Conservation (phyloP, 2,113 vertebrate species). For the Galeopterus variegatus region DNA sequence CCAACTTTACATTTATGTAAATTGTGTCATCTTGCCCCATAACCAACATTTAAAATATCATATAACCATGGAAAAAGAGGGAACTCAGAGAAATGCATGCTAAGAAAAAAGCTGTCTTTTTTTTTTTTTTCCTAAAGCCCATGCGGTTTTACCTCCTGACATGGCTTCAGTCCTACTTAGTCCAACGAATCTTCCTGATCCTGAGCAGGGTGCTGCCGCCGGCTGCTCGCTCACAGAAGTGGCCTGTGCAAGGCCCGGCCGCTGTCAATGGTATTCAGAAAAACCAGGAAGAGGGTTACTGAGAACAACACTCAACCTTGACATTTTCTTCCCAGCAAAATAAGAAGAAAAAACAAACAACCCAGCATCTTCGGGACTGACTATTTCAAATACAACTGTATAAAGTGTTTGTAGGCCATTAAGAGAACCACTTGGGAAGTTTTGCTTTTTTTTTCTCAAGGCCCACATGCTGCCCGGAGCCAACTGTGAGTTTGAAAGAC, state of each 20-base stretch:
- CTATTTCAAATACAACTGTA: background rate
- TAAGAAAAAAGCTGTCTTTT: too few species aligned
- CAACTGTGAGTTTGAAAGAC: slow-evolving; percentile 65
- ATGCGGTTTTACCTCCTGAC: too few species aligned
- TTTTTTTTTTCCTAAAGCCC: too few species aligned
- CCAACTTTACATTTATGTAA: too few species aligned
- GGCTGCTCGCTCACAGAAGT: background rate
- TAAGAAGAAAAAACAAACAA: slow-evolving; percentile 31
- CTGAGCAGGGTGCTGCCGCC: background rate
- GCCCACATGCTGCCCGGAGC: background rate
- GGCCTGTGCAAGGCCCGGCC: rapidly evolving
- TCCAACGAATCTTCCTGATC: background rate
- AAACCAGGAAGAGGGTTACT: background rate
- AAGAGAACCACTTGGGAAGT: slow-evolving; percentile 35
- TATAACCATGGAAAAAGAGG: too few species aligned
- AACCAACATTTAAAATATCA: too few species aligned
- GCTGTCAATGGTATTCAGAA: background rate
- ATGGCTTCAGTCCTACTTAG: too few species aligned
- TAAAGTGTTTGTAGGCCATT: background rate
- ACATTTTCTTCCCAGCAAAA: background rate
- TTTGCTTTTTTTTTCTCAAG: slow-evolving; percentile 64
- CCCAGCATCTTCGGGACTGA: background rate
- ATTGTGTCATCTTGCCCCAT: too few species aligned
- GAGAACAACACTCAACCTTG: background rate
- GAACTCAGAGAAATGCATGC: too few species aligned